Evolutionary conservation across 92 coral and sea anemone species (phyloP).

Genomic region (Nematostella vectensis): DNA sequence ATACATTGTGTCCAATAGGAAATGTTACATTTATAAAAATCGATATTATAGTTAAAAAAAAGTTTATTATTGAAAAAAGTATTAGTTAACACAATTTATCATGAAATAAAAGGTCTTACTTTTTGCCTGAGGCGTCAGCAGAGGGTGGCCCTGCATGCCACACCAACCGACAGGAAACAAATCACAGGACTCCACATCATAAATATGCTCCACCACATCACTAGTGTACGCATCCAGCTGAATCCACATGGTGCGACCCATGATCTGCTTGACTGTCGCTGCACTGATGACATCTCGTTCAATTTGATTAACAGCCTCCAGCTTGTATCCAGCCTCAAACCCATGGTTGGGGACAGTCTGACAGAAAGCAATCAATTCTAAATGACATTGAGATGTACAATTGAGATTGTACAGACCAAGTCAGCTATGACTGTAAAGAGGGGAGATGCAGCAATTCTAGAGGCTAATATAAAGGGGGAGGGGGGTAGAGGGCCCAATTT

Average conservation of each 20-base stretch:
- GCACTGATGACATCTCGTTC: slow-evolving; percentile 57
- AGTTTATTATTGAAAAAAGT: too few species aligned
- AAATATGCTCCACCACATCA: slow-evolving; percentile 67
- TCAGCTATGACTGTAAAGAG: not conserved
- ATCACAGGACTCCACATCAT: slow-evolving; percentile 66
- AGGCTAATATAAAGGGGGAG: not conserved
- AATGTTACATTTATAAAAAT: too few species aligned
- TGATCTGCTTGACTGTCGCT: slow-evolving; percentile 70
- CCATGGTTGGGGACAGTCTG: slow-evolving; percentile 45
- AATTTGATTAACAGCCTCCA: slow-evolving; percentile 83
- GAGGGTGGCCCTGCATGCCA: slow-evolving; percentile 78
- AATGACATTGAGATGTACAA: too few species aligned
- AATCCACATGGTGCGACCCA: slow-evolving; percentile 81
- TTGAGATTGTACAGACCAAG: too few species aligned
- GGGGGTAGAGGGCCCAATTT: too few species aligned
- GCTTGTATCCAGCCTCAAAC: slow-evolving; percentile 56
- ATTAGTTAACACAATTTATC: too few species aligned
- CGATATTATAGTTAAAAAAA: too few species aligned
- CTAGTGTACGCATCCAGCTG: slow-evolving; percentile 58
- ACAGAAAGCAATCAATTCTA: too few species aligned
- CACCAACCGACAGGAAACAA: slow-evolving; percentile 84
- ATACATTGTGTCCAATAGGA: too few species aligned
- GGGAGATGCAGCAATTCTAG: too few species aligned
- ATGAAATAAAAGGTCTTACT: slow-evolving; percentile 6
- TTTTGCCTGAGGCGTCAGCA: slow-evolving; percentile 40